A percentile compares a stretch with the other conserved stretches of the same genome.
Conservation (phyloP, 2,888 invertebrate species). For the Sipha maydis region DNA sequence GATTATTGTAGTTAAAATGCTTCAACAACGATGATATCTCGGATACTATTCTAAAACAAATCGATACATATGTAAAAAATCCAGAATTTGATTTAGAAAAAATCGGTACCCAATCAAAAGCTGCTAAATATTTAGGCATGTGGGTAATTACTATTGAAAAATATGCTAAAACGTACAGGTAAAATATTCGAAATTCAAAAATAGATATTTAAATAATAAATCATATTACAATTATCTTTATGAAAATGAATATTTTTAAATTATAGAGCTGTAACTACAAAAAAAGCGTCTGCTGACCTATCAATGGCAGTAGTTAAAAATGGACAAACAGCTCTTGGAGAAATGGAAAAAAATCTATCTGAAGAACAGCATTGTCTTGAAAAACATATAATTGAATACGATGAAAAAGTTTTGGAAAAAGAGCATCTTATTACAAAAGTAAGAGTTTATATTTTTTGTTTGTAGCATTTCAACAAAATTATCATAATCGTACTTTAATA, state of each 20-base stretch:
- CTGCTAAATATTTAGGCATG: slow-evolving; percentile 87
- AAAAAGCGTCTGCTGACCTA: slow-evolving; percentile 11
- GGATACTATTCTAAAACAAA: slow-evolving; percentile 83
- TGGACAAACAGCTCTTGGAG: slow-evolving; percentile 10
- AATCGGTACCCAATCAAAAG: slow-evolving; percentile 83
- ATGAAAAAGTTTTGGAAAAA: slow-evolving; percentile 83
- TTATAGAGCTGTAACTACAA: slow-evolving; percentile 20
- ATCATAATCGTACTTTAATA: slow-evolving; percentile 64
- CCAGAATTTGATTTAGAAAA: slow-evolving; percentile 89
- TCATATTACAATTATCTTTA: background rate
- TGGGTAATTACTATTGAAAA: slow-evolving; percentile 94
- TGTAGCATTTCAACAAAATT: background rate
- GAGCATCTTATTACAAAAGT: slow-evolving; percentile 77
- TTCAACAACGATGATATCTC: slow-evolving; percentile 90
- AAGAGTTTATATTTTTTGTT: background rate
- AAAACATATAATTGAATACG: slow-evolving; percentile 81
- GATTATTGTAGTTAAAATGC: slow-evolving; percentile 73
- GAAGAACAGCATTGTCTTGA: slow-evolving; percentile 81
- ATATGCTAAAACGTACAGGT: slow-evolving; percentile 88
- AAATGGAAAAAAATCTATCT: slow-evolving; percentile 71
- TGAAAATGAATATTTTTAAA: background rate
- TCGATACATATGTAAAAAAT: slow-evolving; percentile 81
- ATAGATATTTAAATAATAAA: background rate
- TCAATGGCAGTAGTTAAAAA: slow-evolving; percentile 31
- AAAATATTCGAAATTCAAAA: slow-evolving; percentile 29